Base-by-base conservation (phyloP, 2,888 invertebrate species). In the Celastrina argiolus region DNA sequence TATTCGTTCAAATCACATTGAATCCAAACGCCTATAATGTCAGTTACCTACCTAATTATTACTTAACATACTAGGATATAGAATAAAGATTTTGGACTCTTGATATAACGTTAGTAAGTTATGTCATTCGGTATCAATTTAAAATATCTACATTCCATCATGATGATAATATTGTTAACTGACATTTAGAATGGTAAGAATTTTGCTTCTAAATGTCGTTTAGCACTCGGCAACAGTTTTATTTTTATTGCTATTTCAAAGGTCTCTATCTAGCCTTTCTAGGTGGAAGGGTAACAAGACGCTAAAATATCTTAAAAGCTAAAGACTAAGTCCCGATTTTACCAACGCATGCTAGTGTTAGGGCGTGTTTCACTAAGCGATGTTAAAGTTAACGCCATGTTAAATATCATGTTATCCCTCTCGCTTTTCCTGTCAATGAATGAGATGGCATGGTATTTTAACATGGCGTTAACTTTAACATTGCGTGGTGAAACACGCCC, bases 171-270 rank as follows among this genome's bases (percentile, higher is more conserved):
- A 22, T 12, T 51, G 14, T 26, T 14, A 22, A 51, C 22, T 51
- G 51, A 22, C 51, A 51, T 51, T 51, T 51, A 51, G 51, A 51
- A 51, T 26, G 22, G 51, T 26, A 22, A 51, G 22, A 51, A 51
- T 51, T 51, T 51, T 51, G 51, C 51, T 51, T 51, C 51, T 10
- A 51, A 51, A 51, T 51, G 51, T 51, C 51, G 26, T 22, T 36
- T 36, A 51, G 22, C 51, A 51, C 1, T 45, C 18, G 2, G 45
- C 45, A 45, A 45, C 10, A 8, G 18, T 22, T 51, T 51, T 51
- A 51, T 51, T 51, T 51, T 26, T 51, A 51, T 51, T 51, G 22
- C 5, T 14, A 51, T 51, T 51, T 22, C 10, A 51, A 51, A 51
- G 6, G 51, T 51, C 22, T 51, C 22, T 22, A 10, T 18, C 45